These are phyloP conservation scores for Ptychochromis oligacanthus DNA, from an alignment of 2,113 vertebrate genomes.

Conservation along the genomic window DNA sequence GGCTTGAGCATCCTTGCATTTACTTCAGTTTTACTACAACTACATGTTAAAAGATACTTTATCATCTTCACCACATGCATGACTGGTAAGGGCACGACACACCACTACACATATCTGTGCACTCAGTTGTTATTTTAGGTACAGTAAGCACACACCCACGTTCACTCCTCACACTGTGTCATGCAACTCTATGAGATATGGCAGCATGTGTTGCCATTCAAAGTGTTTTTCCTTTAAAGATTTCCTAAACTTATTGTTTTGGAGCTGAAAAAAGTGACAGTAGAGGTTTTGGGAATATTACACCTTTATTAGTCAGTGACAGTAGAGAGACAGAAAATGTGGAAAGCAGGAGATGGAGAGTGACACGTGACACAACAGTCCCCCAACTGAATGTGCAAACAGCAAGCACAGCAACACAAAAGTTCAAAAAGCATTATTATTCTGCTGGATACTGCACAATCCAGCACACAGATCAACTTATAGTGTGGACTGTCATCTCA, in stretches of 20 bases:
- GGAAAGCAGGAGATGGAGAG: background rate
- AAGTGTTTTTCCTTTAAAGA: background rate
- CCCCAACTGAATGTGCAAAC: background rate
- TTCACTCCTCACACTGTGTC: background rate
- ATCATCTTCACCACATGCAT: background rate
- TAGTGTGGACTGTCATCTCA: background rate
- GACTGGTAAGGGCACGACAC: background rate
- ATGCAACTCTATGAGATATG: too few relatives aligned
- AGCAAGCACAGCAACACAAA: conserved; percentile 6
- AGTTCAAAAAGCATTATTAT: conserved; percentile 1
- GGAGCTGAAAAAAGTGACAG: background rate
- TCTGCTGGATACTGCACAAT: too few relatives aligned
- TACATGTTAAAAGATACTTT: background rate
- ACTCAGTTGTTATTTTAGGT: background rate
- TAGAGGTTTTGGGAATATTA: background rate
- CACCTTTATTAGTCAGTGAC: background rate
- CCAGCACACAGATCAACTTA: conserved; percentile 4
- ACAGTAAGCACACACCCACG: background rate
- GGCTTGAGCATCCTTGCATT: background rate
- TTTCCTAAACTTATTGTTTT: background rate
- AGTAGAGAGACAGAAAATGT: background rate
- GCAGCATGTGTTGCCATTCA: background rate
- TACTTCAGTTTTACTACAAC: background rate
- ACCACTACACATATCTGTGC: background rate
- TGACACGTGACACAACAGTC: background rate